Conservation (phyloP, 2,113 vertebrate species). For the Semnornis frantzii region DNA sequence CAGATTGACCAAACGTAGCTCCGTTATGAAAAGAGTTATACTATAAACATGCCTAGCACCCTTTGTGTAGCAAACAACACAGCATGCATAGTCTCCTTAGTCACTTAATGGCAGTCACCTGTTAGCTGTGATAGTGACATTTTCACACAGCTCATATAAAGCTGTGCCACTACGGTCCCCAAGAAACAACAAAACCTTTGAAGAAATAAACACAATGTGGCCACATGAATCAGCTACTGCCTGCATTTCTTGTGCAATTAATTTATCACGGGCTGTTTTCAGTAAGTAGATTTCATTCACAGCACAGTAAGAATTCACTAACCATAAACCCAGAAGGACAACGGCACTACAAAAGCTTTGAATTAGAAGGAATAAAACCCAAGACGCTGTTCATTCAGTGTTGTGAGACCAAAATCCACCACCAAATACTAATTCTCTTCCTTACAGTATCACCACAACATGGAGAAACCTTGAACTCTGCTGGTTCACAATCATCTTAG, state of each 20-base stretch:
- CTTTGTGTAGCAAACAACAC: not conserved
- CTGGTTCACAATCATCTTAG: not conserved
- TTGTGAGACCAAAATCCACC: not conserved
- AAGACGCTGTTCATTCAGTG: not conserved
- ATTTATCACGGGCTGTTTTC: not conserved
- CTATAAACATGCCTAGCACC: not conserved
- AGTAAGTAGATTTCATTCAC: not conserved
- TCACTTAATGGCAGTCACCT: not conserved
- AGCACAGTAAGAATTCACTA: not conserved
- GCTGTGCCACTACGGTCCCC: not conserved
- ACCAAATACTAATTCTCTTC: not conserved
- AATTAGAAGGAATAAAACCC: not conserved
- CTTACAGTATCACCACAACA: not conserved
- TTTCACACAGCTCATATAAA: not conserved
- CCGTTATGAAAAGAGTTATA: not conserved
- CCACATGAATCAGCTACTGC: not conserved
- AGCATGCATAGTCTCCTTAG: not conserved
- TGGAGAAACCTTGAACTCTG: not conserved
- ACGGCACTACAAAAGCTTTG: not conserved
- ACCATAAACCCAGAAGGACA: not conserved
- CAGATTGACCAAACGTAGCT: not conserved
- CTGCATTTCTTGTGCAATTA: conserved; percentile 1
- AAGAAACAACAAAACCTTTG: conserved; percentile 9
- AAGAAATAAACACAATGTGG: not conserved
- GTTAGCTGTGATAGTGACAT: not conserved